phyloP scores from a whole-genome alignment of 2,888 invertebrate genomes.

The Stegana nigrithorax region DNA sequence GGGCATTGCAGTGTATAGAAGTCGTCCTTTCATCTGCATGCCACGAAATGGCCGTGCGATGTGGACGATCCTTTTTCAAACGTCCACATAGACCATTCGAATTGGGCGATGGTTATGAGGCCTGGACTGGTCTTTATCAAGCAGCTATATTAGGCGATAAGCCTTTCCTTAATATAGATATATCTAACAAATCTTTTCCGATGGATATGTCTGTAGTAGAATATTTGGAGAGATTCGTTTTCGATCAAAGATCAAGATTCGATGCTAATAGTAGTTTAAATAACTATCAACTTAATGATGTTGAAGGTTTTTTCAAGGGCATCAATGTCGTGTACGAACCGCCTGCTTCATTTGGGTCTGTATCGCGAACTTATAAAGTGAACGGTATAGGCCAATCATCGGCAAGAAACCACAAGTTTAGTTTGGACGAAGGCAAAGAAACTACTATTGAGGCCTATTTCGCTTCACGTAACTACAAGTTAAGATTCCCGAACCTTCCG shows the following conservation, averaged over 20 bases:
- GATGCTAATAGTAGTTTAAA: constrained; percentile 16
- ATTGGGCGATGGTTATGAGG: constrained; percentile 85
- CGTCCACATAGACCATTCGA: constrained; percentile 64
- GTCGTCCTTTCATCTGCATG: constrained; percentile 74
- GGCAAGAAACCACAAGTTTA: constrained; percentile 60
- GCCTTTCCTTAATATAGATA: constrained; percentile 92
- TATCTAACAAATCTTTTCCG: constrained; percentile 85
- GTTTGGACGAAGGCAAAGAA: constrained; percentile 35
- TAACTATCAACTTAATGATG: not conserved
- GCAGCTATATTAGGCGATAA: constrained; percentile 90
- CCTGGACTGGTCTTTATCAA: constrained; percentile 95
- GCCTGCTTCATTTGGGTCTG: constrained; percentile 46
- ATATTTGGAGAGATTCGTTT: constrained; percentile 63
- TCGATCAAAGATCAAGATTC: not conserved
- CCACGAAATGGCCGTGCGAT: constrained; percentile 48
- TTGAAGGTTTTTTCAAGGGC: constrained; percentile 45
- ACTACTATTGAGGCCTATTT: constrained; percentile 68
- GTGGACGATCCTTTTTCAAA: constrained; percentile 80
- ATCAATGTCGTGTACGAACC: constrained; percentile 57
- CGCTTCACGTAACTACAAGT: constrained; percentile 39
- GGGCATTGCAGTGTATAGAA: constrained; percentile 74
- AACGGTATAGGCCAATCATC: constrained; percentile 26
- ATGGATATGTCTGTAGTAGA: constrained; percentile 70
- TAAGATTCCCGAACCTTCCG: constrained; percentile 78
- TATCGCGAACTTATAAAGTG: constrained; percentile 50